Conservation (phyloP, 1,140 invertebrate species). For the Marisa cornuarietis region DNA sequence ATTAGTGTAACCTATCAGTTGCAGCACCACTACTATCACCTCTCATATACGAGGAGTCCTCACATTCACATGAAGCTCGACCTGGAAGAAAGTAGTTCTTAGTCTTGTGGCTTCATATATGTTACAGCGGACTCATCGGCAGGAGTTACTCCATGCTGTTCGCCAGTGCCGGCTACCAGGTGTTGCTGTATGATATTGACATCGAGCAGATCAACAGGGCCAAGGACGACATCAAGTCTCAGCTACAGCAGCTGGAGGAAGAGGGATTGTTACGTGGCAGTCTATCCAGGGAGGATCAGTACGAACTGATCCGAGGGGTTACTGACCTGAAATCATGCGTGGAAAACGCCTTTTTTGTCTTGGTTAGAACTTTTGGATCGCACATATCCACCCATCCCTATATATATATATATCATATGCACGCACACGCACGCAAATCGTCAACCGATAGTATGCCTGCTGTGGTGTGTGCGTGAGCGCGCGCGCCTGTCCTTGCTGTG, state of each 20-base stretch:
- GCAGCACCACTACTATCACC: neutral
- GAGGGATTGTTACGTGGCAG: slow-evolving; percentile 75
- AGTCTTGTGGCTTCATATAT: neutral
- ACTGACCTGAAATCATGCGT: slow-evolving; percentile 59
- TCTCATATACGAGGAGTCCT: neutral
- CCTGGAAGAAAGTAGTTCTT: neutral
- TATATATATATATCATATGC: no score
- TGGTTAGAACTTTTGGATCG: slow-evolving; percentile 71
- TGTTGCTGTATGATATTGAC: slow-evolving; percentile 84
- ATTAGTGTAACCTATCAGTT: no score
- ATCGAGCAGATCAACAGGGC: slow-evolving; percentile 77
- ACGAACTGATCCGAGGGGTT: slow-evolving; percentile 73
- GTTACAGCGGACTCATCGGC: slow-evolving; percentile 86
- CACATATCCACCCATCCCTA: neutral
- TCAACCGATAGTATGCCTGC: neutral
- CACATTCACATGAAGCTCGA: neutral
- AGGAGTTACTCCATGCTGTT: slow-evolving; percentile 96
- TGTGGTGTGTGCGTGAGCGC: neutral
- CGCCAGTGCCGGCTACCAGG: slow-evolving; percentile 88
- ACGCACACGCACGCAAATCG: neutral
- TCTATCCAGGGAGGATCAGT: slow-evolving; percentile 79
- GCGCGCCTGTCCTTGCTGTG: neutral
- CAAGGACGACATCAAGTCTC: slow-evolving; percentile 77
- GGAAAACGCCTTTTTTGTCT: slow-evolving; percentile 76
- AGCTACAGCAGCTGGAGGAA: slow-evolving; percentile 78